Percentiles rank a stretch among this genome's conserved stretches.
Conservation (phyloP, 1,140 invertebrate species). For the Drosophila busckii region DNA sequence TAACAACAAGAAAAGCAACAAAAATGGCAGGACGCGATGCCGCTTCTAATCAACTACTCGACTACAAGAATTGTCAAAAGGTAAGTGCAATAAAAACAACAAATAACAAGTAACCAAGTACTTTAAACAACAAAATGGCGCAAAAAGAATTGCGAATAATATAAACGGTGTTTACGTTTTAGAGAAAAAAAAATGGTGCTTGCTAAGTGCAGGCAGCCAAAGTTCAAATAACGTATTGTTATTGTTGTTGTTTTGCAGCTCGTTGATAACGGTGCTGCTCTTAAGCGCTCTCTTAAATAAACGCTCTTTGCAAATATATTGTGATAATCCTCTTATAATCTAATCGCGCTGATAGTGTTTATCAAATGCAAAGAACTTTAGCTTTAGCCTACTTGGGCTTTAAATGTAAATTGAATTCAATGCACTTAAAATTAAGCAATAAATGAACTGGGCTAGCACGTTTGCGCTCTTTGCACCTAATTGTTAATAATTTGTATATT, state of each 20-base stretch:
- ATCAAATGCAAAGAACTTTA: too few relatives aligned
- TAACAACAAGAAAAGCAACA: constrained; percentile 24
- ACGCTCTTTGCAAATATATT: neutral
- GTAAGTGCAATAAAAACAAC: constrained; percentile 78
- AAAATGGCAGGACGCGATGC: constrained; percentile 82
- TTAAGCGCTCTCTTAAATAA: too few relatives aligned
- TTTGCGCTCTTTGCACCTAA: too few relatives aligned
- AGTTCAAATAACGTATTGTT: too few relatives aligned
- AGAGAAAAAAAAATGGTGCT: constrained; percentile 16
- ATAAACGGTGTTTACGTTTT: neutral
- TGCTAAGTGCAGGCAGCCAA: constrained; percentile 2
- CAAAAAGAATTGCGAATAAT: neutral
- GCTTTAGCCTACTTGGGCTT: too few relatives aligned
- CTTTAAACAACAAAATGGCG: neutral
- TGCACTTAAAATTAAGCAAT: too few relatives aligned
- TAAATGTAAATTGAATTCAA: too few relatives aligned
- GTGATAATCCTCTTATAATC: constrained; percentile 11
- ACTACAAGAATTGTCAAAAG: constrained; percentile 83
- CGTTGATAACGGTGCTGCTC: too few relatives aligned
- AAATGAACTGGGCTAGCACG: too few relatives aligned
- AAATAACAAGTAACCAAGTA: neutral
- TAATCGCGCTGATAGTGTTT: constrained; percentile 17
- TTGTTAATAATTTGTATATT: too few relatives aligned
- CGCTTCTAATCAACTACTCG: constrained; percentile 84
- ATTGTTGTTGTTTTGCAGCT: too few relatives aligned